phyloP scores from a whole-genome alignment of 2,888 invertebrate genomes.

The Andrena bicolor region DNA sequence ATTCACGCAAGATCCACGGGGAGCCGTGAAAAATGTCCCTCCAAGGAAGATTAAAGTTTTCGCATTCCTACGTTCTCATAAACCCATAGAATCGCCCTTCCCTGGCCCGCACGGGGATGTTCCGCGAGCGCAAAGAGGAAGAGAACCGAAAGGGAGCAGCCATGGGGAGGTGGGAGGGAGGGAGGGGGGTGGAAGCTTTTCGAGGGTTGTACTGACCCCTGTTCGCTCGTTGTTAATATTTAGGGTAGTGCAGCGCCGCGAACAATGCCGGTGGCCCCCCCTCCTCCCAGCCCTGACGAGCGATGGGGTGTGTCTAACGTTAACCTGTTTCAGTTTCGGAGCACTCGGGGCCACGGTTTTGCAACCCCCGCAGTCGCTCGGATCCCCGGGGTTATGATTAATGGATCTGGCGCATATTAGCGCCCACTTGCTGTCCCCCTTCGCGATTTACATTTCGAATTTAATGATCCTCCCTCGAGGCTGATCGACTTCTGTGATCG shows the following conservation, averaged over 20 bases:
- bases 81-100: constrained; percentile 31
- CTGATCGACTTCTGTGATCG: constrained; percentile 79
- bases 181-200: constrained; percentile 58
- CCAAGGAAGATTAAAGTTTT: constrained; percentile 50
- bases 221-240: constrained; percentile 82
- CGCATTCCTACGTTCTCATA: constrained; percentile 54
- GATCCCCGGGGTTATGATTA: constrained; percentile 82
- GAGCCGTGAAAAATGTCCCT: constrained; percentile 39
- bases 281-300: constrained; percentile 47
- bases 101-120: constrained; percentile 52
- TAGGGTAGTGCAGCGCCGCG: constrained; percentile 80
- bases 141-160: constrained; percentile 57
- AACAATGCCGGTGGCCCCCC: constrained; percentile 77
- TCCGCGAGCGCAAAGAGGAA: constrained; percentile 36
- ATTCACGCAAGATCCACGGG: background rate
- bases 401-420: constrained; percentile 84
- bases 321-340: constrained; percentile 78
- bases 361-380: constrained; percentile 34
- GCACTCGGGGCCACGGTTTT: constrained; percentile 56
- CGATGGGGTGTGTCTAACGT: constrained; percentile 72
- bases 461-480: constrained; percentile 82
- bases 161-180: constrained; percentile 33
- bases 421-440: constrained; percentile 79
- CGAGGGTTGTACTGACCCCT: constrained; percentile 79
- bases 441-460: constrained; percentile 83